A percentile compares a stretch with the other conserved stretches of the same genome.
Conservation (phyloP, 2,888 invertebrate species). For the Ormyrus labotus region DNA sequence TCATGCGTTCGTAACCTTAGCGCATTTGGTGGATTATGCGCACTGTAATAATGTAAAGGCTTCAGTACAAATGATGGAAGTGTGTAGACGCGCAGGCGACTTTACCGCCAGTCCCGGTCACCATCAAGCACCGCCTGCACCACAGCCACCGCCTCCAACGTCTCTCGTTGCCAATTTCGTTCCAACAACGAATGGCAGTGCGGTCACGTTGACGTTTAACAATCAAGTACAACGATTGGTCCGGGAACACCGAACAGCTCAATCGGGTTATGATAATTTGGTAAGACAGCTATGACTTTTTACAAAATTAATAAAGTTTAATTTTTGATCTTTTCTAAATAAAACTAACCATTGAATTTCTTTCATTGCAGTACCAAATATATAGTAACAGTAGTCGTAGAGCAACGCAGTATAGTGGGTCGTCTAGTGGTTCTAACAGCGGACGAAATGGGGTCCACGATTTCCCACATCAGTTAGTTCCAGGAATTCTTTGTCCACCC, state of each 20-base stretch:
- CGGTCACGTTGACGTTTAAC: conserved; percentile 94
- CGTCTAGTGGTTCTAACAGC: conserved; percentile 78
- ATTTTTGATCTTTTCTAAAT: background rate
- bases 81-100: conserved; percentile 78
- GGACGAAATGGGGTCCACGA: conserved; percentile 78
- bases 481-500: conserved; percentile 92
- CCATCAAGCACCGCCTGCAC: conserved; percentile 78
- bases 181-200: conserved; percentile 86
- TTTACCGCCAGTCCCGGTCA: conserved; percentile 75
- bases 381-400: conserved; percentile 82
- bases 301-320: background rate
- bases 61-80: conserved; percentile 98
- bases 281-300: conserved; percentile 71
- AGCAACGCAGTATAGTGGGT: conserved; percentile 79
- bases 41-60: conserved; percentile 98
- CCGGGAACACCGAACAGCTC: conserved; percentile 84
- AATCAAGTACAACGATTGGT: conserved; percentile 88
- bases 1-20: conserved; percentile 95
- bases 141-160: conserved; percentile 77
- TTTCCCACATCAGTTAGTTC: conserved; percentile 94
- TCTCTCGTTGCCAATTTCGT: conserved; percentile 86
- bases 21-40: conserved; percentile 96
- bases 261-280: conserved; percentile 83
- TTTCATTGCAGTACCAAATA: conserved; percentile 83
- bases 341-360: background rate